A percentile compares a stretch with the other conserved stretches of the same genome.
Evolutionary conservation across 2,797 vertebrate genomes (phyloP).

Genomic region (Enteromius radiatus): DNA sequence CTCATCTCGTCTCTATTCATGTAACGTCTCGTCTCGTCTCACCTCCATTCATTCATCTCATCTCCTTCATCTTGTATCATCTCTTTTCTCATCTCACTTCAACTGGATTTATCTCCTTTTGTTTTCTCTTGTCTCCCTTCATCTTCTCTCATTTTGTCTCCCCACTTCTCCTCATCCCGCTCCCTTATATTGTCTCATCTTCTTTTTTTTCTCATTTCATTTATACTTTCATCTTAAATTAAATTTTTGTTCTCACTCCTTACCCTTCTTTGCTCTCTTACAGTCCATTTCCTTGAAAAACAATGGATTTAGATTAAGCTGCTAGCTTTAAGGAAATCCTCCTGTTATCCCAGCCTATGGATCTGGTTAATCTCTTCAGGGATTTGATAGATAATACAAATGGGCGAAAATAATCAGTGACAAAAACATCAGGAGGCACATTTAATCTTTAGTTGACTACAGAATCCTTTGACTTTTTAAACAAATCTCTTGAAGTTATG

Average conservation of each 20-base stretch:
- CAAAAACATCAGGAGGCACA: neutral
- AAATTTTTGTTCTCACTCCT: neutral
- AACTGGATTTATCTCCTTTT: too few species aligned
- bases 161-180: neutral
- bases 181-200: neutral
- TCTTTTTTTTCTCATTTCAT: neutral
- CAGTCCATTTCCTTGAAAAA: neutral
- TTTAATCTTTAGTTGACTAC: neutral
- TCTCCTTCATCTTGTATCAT: too few species aligned
- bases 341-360: neutral
- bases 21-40: too few species aligned
- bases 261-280: neutral
- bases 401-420: neutral
- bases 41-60: too few species aligned
- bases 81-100: too few species aligned
- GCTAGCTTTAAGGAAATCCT: neutral
- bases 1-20: too few species aligned
- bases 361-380: constrained; percentile 1
- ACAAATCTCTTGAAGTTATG: neutral
- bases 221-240: neutral
- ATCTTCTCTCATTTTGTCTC: neutral
- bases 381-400: constrained; percentile 8
- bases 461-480: neutral
- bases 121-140: neutral
- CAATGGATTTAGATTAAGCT: constrained; percentile 1